Conservation (phyloP, 2,113 vertebrate genomes). For the Pandion haliaetus region DNA sequence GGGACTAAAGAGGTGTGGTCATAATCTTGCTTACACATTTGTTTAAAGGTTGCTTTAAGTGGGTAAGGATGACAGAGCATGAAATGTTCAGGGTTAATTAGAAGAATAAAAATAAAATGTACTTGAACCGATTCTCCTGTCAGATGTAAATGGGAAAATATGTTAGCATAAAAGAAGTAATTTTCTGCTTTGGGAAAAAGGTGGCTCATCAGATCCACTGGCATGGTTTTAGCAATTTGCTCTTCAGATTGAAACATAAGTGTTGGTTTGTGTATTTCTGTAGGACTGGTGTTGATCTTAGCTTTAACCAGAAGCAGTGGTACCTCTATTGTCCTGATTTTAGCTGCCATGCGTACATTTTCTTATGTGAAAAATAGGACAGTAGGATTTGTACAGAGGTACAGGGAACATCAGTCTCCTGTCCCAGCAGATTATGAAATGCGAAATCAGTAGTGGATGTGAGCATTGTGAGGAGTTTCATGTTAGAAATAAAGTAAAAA, state of each 20-base stretch:
- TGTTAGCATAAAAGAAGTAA: neutral
- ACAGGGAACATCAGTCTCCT: neutral
- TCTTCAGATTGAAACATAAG: neutral
- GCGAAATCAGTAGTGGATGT: neutral
- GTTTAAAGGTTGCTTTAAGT: neutral
- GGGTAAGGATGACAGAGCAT: neutral
- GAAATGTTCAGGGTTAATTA: neutral
- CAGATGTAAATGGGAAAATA: neutral
- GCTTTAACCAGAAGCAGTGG: neutral
- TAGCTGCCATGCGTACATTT: neutral
- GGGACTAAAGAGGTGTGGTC: constrained; percentile 82
- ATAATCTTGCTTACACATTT: neutral
- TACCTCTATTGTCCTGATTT: neutral
- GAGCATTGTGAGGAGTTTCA: neutral
- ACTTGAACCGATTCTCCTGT: neutral
- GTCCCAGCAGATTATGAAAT: neutral
- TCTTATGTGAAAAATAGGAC: neutral
- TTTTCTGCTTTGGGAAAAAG: neutral
- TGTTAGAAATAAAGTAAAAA: neutral
- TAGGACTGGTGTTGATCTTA: neutral
- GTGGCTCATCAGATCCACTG: neutral
- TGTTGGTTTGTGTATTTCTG: neutral
- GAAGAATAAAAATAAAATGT: neutral
- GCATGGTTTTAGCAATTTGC: neutral
- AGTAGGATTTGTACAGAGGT: neutral